A percentile compares a stretch with the other conserved stretches of the same genome.
phyloP scores from a whole-genome alignment of 2,113 vertebrate genomes.

The Gobius niger region DNA sequence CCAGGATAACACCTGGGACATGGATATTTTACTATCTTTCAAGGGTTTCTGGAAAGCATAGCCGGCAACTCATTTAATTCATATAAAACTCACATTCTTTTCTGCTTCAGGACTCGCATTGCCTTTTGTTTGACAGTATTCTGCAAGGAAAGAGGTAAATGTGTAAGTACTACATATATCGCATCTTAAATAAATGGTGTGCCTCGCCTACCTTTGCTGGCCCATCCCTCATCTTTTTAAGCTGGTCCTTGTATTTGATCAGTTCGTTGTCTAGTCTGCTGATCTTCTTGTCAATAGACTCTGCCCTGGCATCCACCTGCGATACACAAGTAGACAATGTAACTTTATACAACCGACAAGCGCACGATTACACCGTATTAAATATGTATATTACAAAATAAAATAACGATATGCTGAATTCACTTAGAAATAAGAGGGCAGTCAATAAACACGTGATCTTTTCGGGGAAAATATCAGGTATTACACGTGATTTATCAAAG shows the following conservation, averaged over 20 bases:
- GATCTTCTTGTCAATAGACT: constrained; percentile 97
- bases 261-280: constrained; percentile 90
- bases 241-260: constrained; percentile 96
- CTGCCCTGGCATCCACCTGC: constrained; percentile 91
- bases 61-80: background rate
- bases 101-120: constrained; percentile 95
- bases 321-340: background rate
- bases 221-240: constrained; percentile 99
- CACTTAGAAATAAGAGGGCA: background rate
- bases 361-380: background rate
- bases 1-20: background rate
- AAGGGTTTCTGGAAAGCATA: background rate
- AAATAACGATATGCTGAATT: background rate
- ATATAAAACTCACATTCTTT: constrained; percentile 86
- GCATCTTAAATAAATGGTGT: background rate
- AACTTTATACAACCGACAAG: constrained; percentile 9
- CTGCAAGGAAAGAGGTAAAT: constrained; percentile 63
- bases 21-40: background rate
- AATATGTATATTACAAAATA: too few relatives aligned
- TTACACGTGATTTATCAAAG: background rate
- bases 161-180: background rate
- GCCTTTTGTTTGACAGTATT: constrained; percentile 99
- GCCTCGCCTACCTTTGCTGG: constrained; percentile 85
- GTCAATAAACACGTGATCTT: background rate
- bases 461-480: background rate